Evolutionary conservation across 2,888 invertebrate species (phyloP).

Genomic region (Loripinus fragilis): DNA sequence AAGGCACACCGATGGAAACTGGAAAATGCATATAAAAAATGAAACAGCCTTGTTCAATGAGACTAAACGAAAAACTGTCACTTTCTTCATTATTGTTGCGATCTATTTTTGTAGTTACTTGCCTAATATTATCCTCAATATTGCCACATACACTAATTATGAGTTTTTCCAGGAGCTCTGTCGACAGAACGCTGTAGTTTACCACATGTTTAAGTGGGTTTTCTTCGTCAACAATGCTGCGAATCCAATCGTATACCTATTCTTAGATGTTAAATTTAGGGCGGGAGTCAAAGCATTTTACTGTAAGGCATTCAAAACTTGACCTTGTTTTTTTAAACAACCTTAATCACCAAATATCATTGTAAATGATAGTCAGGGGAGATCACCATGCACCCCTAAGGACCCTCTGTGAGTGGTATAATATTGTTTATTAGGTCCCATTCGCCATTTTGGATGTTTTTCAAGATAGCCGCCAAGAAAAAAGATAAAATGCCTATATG

Average conservation of each 20-base stretch:
- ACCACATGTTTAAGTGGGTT: neutral
- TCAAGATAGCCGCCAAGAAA: too few relatives aligned
- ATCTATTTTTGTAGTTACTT: neutral
- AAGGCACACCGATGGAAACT: neutral
- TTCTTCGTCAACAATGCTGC: slow-evolving; percentile 2
- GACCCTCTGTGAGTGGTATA: too few relatives aligned
- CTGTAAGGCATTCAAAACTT: neutral
- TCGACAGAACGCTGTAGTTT: neutral
- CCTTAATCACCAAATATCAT: too few relatives aligned
- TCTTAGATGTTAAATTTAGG: slow-evolving; percentile 2
- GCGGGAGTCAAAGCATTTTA: neutral
- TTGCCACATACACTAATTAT: neutral
- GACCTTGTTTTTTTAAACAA: neutral
- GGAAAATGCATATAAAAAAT: neutral
- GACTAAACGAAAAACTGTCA: neutral
- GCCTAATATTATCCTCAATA: neutral
- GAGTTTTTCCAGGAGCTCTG: neutral
- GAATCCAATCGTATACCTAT: neutral
- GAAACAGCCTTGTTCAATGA: neutral
- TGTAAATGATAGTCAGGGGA: too few relatives aligned
- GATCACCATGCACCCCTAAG: too few relatives aligned
- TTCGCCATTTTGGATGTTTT: too few relatives aligned
- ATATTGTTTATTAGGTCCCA: too few relatives aligned
- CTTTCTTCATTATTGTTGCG: neutral
- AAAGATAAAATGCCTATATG: too few relatives aligned